phyloP scores from a whole-genome alignment of 2,797 vertebrate species.

The Phataginus tricuspis region DNA sequence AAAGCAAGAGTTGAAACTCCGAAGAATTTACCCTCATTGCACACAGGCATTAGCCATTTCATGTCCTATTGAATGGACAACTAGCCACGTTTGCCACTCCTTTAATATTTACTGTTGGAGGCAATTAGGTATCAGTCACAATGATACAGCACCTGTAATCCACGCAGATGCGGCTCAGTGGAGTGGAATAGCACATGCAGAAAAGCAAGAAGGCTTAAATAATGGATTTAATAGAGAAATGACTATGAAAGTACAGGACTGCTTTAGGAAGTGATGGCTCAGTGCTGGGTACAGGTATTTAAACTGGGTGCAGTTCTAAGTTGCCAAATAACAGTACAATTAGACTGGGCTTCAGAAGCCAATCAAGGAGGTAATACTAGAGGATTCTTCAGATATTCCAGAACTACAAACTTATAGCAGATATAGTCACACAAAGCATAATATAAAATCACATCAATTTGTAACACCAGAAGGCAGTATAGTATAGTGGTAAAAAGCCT shows the following conservation, averaged over 20 bases:
- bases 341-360: neutral
- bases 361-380: neutral
- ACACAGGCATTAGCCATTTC: conserved; percentile 48
- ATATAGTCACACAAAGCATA: neutral
- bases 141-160: neutral
- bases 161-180: conserved; percentile 13
- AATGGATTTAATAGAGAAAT: conserved; percentile 42
- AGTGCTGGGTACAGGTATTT: neutral
- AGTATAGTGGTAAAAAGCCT: neutral
- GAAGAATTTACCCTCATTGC: conserved; percentile 50
- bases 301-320: neutral
- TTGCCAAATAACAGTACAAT: neutral
- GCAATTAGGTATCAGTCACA: conserved; percentile 70
- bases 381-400: neutral
- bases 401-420: neutral
- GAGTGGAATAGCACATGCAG: conserved; percentile 25
- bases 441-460: neutral
- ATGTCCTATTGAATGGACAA: conserved; percentile 47
- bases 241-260: neutral
- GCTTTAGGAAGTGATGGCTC: neutral
- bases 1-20: conserved; percentile 32
- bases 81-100: conserved; percentile 17
- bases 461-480: neutral
- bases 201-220: conserved; percentile 24
- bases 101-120: conserved; percentile 48